Percentiles rank a stretch among this genome's conserved stretches.
phyloP scores from a whole-genome alignment of 2,113 vertebrate genomes.

The pig (Sus scrofa) region DNA sequence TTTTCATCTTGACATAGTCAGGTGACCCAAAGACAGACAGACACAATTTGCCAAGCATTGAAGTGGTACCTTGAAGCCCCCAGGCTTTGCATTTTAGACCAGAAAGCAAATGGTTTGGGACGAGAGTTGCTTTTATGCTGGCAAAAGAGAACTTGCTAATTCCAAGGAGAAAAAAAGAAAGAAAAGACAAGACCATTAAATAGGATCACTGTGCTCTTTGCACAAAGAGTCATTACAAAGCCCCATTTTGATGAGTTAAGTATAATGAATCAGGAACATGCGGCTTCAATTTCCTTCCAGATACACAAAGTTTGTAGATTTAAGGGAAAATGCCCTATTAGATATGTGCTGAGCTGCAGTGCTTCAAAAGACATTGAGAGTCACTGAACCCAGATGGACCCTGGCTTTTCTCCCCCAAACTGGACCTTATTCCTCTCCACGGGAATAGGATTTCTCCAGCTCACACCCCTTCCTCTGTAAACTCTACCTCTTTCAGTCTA shows the following conservation, averaged over 20 bases:
- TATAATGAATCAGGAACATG: conserved; percentile 49
- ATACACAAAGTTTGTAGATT: neutral
- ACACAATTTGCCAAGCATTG: neutral
- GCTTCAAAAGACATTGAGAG: neutral
- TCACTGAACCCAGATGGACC: neutral
- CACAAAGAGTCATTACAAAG: conserved; percentile 60
- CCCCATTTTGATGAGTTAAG: conserved; percentile 18
- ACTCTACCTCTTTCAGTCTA: conserved; percentile 14
- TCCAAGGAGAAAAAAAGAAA: neutral
- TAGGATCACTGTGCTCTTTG: conserved; percentile 43
- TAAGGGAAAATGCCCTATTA: neutral
- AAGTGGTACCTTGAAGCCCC: neutral
- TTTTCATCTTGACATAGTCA: neutral
- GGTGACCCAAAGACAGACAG: neutral
- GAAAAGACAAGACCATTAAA: conserved; percentile 5
- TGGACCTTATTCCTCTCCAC: neutral
- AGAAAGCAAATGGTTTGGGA: neutral
- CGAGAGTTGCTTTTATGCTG: neutral
- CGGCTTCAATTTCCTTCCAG: conserved; percentile 62
- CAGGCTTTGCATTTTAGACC: neutral
- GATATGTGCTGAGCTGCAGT: neutral
- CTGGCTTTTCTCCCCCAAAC: neutral
- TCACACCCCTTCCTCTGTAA: conserved; percentile 27
- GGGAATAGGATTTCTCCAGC: neutral
- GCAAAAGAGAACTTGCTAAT: conserved; percentile 15